Conservation (phyloP, 1,140 invertebrate genomes). For the Whitmania pigra region DNA sequence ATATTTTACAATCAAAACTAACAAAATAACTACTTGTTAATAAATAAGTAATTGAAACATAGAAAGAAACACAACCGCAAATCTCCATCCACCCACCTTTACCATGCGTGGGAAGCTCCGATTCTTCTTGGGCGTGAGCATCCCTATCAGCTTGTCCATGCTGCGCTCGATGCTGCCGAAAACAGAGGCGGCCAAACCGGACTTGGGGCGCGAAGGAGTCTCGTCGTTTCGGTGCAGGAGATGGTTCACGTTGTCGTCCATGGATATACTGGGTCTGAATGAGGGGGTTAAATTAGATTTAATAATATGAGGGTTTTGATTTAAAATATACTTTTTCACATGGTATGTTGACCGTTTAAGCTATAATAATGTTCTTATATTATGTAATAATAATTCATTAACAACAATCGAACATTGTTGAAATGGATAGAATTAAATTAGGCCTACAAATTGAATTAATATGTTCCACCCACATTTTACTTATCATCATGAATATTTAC, state of each 20-base stretch:
- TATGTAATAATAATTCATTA: too few relatives aligned
- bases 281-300: not conserved
- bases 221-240: conserved; percentile 26
- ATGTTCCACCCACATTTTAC: too few relatives aligned
- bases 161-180: conserved; percentile 59
- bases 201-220: conserved; percentile 30
- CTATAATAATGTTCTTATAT: too few relatives aligned
- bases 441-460: too few relatives aligned
- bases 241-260: conserved; percentile 39
- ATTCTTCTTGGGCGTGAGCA: conserved; percentile 55
- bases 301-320: too few relatives aligned
- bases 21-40: not conserved
- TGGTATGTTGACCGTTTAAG: too few relatives aligned
- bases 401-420: too few relatives aligned
- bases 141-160: conserved; percentile 54
- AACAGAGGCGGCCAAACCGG: conserved; percentile 46
- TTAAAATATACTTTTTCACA: too few relatives aligned
- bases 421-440: too few relatives aligned
- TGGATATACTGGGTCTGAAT: conserved; percentile 31
- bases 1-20: not conserved
- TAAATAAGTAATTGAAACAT: not conserved
- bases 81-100: conserved; percentile 30
- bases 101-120: conserved; percentile 39
- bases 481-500: too few relatives aligned
- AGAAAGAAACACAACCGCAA: not conserved